These are phyloP conservation scores for Enteromius viviparus DNA, from an alignment of 2,797 vertebrate species.

Conservation along the genomic window DNA sequence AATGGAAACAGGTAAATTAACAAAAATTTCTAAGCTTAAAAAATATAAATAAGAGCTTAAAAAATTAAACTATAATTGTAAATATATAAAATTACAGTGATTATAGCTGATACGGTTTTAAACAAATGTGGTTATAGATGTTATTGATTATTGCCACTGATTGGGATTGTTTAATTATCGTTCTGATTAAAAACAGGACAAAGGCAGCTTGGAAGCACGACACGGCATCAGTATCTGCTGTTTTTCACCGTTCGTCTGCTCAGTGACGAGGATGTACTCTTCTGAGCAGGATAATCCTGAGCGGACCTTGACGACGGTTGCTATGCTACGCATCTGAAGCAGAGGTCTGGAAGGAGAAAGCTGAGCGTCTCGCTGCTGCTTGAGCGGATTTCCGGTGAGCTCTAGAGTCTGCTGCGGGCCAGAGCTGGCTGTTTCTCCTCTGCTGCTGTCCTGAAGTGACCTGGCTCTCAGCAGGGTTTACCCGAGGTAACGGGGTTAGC, in stretches of 20 bases:
- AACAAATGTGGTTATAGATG: background rate
- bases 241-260: slow-evolving; percentile 2
- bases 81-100: background rate
- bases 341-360: background rate
- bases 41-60: too few species aligned
- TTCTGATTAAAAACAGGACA: background rate
- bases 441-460: slow-evolving; percentile 79
- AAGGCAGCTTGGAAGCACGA: background rate
- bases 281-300: slow-evolving; percentile 72
- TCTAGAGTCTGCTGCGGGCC: slow-evolving; percentile 71
- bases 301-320: slow-evolving; percentile 75
- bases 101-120: background rate
- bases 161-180: background rate
- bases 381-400: slow-evolving; percentile 66
- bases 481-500: slow-evolving; percentile 69
- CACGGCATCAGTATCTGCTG: background rate
- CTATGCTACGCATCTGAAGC: slow-evolving; percentile 73
- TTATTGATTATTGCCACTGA: background rate
- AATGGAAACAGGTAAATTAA: too few species aligned
- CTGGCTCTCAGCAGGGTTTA: slow-evolving; percentile 70
- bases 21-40: too few species aligned
- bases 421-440: slow-evolving; percentile 75
- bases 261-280: slow-evolving; percentile 61
- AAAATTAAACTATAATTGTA: background rate
- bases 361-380: slow-evolving; percentile 40